Evolutionary conservation across 2,888 invertebrate species (phyloP).

Genomic region (Pseudanteris insignis): DNA sequence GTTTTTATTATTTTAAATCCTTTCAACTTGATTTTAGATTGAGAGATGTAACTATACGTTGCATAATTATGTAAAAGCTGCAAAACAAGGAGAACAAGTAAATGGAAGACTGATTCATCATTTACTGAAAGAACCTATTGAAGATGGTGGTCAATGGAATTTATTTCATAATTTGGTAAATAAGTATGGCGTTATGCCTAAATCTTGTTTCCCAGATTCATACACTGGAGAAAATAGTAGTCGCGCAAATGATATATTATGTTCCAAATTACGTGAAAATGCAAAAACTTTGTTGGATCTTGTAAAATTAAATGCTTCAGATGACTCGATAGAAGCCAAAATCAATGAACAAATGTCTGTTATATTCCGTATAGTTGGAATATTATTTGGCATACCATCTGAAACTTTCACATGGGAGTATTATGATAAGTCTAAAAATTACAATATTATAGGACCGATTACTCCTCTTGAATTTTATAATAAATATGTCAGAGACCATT

Average conservation of each 20-base stretch:
- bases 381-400: constrained; percentile 85
- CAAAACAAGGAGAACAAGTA: constrained; percentile 77
- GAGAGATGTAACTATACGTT: constrained; percentile 88
- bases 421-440: constrained; percentile 83
- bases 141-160: constrained; percentile 92
- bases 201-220: constrained; percentile 86
- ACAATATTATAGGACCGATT: constrained; percentile 78
- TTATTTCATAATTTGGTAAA: constrained; percentile 89
- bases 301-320: constrained; percentile 71
- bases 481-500: constrained; percentile 78
- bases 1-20: too few relatives aligned
- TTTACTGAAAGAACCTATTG: constrained; percentile 80
- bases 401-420: constrained; percentile 84
- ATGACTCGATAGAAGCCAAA: constrained; percentile 71
- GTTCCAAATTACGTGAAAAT: constrained; percentile 86
- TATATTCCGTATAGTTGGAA: constrained; percentile 83
- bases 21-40: constrained; percentile 68
- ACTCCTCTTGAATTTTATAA: constrained; percentile 84
- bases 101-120: constrained; percentile 84
- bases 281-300: constrained; percentile 77
- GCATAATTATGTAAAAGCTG: constrained; percentile 81
- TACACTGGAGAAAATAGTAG: constrained; percentile 79
- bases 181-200: constrained; percentile 89
- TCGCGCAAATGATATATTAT: constrained; percentile 81
- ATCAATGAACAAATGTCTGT: constrained; percentile 78